Base-by-base conservation (phyloP, 2,113 vertebrate species). In the Lampris megalopsis region DNA sequence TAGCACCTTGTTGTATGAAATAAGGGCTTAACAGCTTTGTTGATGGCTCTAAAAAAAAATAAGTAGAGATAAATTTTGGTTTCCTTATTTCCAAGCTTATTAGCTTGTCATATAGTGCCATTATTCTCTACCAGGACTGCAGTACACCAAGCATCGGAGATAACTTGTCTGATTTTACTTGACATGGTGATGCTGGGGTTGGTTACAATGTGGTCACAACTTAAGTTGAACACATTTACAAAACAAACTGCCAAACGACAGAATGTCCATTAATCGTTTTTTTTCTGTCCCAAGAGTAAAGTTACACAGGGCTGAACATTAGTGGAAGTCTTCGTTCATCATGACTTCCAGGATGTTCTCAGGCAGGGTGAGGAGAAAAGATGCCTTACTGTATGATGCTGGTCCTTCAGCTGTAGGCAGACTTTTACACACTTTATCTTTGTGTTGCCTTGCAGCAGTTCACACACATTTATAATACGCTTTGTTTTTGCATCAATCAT, bases 361-460 rank as follows among this genome's bases (percentile, higher is more conserved):
- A 42, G 48, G 41, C 65, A 3, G 73, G 73, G 74, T 56, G 13
- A 6, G n/a, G 47, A 53, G 35, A 62, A 58, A 67, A 72, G 71
- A 71, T 68, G 88, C 86, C 86, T 90, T 90, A 85, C 57, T 54
- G 67, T 54, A 71, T 41, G 75, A 65, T 58, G 4, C 9, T 57
- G n/a, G 63, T 75, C 56, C 65, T 68, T 72, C 37, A 35, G 6
- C 61, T 53, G 68, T 58, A 80, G 79, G 75, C 66, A 24, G 48
- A 56, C 49, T 69, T 59, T 9, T 35, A 71, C 58, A 52, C 41
- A 70, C 5, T 9, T 41, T 38, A 4, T 48, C n/a, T 48, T 42
- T 68, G 43, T 10, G 79, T 82, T 88, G 75, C 84, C 72, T 88
- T 85, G 49, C 3, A 9, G 43, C 4, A 3, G 5, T 13, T 71